Conservation (phyloP, 2,888 invertebrate species). For the Anodontia alba region DNA sequence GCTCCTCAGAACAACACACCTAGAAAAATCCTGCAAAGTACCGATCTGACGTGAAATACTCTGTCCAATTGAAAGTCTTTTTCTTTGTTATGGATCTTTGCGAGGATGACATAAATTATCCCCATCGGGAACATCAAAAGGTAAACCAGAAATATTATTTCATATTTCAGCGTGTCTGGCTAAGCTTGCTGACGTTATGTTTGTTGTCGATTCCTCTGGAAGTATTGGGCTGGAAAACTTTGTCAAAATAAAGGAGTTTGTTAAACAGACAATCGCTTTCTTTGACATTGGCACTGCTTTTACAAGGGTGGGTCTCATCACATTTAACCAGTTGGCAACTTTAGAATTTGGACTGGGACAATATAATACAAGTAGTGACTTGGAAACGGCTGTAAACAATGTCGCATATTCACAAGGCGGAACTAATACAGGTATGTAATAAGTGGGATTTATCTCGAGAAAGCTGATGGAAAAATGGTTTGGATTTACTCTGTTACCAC, state of each 20-base stretch:
- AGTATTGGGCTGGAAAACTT: slow-evolving; percentile 73
- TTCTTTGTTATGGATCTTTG: too few species aligned
- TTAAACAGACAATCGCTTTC: slow-evolving; percentile 37
- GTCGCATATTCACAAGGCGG: slow-evolving; percentile 42
- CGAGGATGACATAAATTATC: too few species aligned
- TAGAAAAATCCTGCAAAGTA: too few species aligned
- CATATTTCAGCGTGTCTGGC: slow-evolving; percentile 36
- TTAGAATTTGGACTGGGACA: slow-evolving; percentile 37
- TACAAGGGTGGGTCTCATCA: slow-evolving; percentile 50
- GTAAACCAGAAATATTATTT: too few species aligned
- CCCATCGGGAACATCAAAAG: too few species aligned
- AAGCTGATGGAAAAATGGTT: too few species aligned
- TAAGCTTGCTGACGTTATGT: slow-evolving; percentile 69
- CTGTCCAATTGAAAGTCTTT: too few species aligned
- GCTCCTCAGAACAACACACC: too few species aligned
- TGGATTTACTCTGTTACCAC: too few species aligned
- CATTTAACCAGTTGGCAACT: slow-evolving; percentile 39
- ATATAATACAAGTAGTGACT: slow-evolving; percentile 32
- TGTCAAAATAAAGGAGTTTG: slow-evolving; percentile 64
- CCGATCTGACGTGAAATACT: too few species aligned
- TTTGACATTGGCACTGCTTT: slow-evolving; percentile 39
- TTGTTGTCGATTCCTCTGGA: slow-evolving; percentile 77
- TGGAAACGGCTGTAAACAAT: slow-evolving; percentile 36
- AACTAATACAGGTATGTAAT: slow-evolving; percentile 51
- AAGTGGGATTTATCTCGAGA: too few species aligned